Percentiles rank a stretch among this genome's conserved stretches.
Evolutionary conservation across 1,140 invertebrate species (phyloP).

Genomic region (Temnothorax nylanderi): DNA sequence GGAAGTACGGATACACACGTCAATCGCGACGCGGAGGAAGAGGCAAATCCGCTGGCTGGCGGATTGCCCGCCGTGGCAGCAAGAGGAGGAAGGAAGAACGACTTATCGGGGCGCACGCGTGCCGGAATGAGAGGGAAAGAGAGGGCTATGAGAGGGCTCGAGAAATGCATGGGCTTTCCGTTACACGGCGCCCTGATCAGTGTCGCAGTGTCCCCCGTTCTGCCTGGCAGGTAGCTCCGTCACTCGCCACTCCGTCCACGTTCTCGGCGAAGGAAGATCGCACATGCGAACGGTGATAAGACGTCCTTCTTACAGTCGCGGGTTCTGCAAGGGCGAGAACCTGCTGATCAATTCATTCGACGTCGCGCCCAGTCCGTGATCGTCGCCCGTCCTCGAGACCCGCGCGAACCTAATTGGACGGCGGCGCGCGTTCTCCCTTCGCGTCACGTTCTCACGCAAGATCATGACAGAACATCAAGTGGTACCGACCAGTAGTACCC

Average conservation of each 20-base stretch:
- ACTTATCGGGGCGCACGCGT: slow-evolving; percentile 88
- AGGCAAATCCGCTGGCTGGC: slow-evolving; percentile 30
- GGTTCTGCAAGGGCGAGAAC: not conserved
- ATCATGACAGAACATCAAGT: slow-evolving; percentile 46
- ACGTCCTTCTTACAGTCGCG: slow-evolving; percentile 25
- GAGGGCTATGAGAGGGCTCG: slow-evolving; percentile 51
- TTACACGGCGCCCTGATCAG: slow-evolving; percentile 78
- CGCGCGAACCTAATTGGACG: slow-evolving; percentile 14
- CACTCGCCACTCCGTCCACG: slow-evolving; percentile 80
- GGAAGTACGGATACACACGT: slow-evolving; percentile 42
- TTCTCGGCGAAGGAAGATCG: slow-evolving; percentile 65
- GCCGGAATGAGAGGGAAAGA: slow-evolving; percentile 46
- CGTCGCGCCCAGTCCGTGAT: slow-evolving; percentile 34
- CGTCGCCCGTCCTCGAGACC: not conserved
- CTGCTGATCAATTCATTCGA: slow-evolving; percentile 37
- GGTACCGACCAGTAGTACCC: not conserved
- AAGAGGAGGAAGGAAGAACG: slow-evolving; percentile 87
- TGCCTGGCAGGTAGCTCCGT: slow-evolving; percentile 75
- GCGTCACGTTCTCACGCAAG: not conserved
- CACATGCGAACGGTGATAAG: slow-evolving; percentile 72
- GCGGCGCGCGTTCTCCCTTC: not conserved
- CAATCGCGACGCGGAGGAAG: not conserved
- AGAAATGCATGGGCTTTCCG: slow-evolving; percentile 67
- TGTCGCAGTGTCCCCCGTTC: slow-evolving; percentile 81
- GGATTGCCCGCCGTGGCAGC: not conserved